These are phyloP conservation scores for Prunella fulvescens DNA, from an alignment of 2,113 vertebrate genomes.

Conservation along the genomic window DNA sequence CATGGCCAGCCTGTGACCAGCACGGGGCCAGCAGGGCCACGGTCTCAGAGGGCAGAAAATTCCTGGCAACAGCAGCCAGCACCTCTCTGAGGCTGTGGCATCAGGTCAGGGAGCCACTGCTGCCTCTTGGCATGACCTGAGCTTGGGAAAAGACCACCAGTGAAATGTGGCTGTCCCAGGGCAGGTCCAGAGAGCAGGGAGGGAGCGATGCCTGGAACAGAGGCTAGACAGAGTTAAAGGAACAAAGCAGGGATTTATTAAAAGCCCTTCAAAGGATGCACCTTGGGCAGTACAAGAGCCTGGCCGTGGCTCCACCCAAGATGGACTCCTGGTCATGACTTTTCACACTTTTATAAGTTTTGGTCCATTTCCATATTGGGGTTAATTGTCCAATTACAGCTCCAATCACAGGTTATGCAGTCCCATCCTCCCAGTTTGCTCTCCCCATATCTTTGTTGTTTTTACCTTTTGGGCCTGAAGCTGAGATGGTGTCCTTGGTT, in stretches of 20 bases:
- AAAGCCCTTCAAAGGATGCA: background rate
- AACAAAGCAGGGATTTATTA: background rate
- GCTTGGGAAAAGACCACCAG: background rate
- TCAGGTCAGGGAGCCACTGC: background rate
- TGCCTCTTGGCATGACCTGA: background rate
- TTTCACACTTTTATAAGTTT: background rate
- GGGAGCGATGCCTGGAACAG: background rate
- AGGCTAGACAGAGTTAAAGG: too few species aligned
- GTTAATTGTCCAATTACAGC: background rate
- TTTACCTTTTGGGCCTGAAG: background rate
- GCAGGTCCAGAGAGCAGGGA: background rate
- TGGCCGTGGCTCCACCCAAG: background rate
- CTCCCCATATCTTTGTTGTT: background rate
- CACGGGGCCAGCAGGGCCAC: rapidly evolving
- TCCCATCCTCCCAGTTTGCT: too few species aligned
- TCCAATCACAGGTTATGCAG: background rate
- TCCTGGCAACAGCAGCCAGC: background rate
- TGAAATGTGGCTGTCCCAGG: background rate
- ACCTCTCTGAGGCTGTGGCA: background rate
- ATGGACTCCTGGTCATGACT: rapidly evolving
- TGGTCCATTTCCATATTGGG: background rate
- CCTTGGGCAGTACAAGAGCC: too few species aligned
- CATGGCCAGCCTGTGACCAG: background rate
- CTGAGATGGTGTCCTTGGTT: rapidly evolving
- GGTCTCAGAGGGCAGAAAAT: background rate